These are phyloP conservation scores for Progne subis DNA, from an alignment of 2,113 vertebrate species.

Conservation along the genomic window DNA sequence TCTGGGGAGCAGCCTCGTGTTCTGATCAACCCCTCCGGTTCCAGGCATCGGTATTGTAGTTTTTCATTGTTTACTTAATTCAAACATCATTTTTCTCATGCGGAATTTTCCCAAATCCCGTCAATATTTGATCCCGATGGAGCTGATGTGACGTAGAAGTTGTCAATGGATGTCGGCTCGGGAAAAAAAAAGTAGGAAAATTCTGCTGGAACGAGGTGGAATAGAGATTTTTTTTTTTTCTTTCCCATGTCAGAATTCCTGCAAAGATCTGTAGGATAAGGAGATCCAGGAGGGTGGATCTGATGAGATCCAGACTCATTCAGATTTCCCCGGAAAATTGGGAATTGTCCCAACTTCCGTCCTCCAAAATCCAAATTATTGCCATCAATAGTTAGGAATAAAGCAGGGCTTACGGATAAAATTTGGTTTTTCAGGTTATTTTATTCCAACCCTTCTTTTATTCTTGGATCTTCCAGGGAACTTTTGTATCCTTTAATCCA, in stretches of 20 bases:
- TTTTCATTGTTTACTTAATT: too few species aligned
- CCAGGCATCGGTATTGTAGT: too few species aligned
- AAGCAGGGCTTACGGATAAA: not conserved
- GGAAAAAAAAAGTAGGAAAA: not conserved
- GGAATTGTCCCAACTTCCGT: not conserved
- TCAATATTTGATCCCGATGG: not conserved
- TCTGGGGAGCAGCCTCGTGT: too few species aligned
- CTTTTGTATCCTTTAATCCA: not conserved
- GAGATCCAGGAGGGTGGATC: not conserved
- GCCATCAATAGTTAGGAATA: not conserved
- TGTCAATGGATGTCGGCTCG: accelerated
- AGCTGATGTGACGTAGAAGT: not conserved
- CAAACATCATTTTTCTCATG: too few species aligned
- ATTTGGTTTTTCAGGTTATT: not conserved
- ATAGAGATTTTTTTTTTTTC: not conserved
- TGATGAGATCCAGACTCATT: not conserved
- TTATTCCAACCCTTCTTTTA: not conserved
- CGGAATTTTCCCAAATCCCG: accelerated
- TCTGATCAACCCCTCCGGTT: too few species aligned
- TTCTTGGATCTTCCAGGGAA: not conserved
- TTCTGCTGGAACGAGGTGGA: not conserved
- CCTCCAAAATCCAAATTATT: not conserved
- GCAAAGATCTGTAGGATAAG: not conserved
- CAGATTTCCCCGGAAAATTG: not conserved
- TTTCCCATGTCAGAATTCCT: not conserved